phyloP scores from a whole-genome alignment of 2,888 invertebrate species.

The Acanthococcus lagerstroemiae region DNA sequence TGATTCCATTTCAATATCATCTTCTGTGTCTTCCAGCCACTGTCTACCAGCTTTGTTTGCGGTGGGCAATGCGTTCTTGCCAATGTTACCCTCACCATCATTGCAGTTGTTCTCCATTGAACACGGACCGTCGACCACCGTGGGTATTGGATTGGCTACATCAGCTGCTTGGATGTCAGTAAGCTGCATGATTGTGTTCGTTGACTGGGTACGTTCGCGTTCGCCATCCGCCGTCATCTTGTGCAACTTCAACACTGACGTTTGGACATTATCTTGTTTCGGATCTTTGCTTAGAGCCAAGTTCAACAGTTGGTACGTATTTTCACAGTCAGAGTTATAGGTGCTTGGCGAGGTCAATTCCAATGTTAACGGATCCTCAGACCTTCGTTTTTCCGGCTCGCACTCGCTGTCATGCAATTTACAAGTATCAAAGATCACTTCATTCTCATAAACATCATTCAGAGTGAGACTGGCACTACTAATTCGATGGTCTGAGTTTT shows the following conservation, averaged over 20 bases:
- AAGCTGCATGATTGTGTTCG: too few relatives aligned
- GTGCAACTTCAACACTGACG: not conserved
- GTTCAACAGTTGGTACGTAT: conserved; percentile 8
- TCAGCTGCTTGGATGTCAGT: not conserved
- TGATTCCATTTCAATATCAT: not conserved
- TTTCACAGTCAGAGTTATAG: not conserved
- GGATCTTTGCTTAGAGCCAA: conserved; percentile 12
- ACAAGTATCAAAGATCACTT: too few relatives aligned
- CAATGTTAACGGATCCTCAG: not conserved
- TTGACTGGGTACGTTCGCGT: not conserved
- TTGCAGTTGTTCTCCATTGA: conserved; percentile 18
- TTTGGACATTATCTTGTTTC: not conserved
- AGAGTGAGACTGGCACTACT: not conserved
- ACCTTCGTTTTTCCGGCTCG: not conserved
- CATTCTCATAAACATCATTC: conserved; percentile 20
- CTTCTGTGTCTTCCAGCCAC: too few relatives aligned
- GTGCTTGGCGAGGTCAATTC: not conserved
- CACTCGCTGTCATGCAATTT: not conserved
- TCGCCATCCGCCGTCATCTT: not conserved
- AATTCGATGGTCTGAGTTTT: not conserved
- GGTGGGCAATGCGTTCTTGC: not conserved
- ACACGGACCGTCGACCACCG: conserved; percentile 12
- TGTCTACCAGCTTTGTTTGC: too few relatives aligned
- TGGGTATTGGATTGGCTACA: conserved; percentile 5
- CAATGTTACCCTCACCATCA: not conserved